A percentile compares a stretch with the other conserved stretches of the same genome.
These are phyloP conservation scores for Beris chalybata DNA, from an alignment of 2,888 invertebrate species.

Conservation along the genomic window DNA sequence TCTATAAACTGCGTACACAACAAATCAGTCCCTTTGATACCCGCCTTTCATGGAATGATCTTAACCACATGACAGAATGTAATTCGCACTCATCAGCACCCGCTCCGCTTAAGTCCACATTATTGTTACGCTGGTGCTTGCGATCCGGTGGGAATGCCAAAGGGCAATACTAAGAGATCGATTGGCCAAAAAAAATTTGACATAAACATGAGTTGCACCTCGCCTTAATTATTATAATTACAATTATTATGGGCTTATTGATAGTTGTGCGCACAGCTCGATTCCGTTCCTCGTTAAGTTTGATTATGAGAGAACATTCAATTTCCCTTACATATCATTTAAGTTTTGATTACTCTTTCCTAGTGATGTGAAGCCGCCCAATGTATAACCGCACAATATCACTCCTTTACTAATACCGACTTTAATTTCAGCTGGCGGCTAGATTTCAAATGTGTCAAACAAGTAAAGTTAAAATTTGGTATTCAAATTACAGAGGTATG, in stretches of 20 bases:
- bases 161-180: constrained; percentile 39
- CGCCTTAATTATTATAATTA: constrained; percentile 51
- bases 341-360: no score
- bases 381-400: no score
- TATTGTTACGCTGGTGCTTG: not conserved
- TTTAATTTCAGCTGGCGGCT: constrained; percentile 7
- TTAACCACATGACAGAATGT: no score
- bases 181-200: constrained; percentile 43
- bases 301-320: constrained; percentile 11
- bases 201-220: constrained; percentile 48
- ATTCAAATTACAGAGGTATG: constrained; percentile 8
- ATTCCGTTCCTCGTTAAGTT: not conserved
- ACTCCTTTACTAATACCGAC: no score
- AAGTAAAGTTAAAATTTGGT: constrained; percentile 4
- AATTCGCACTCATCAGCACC: not conserved
- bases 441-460: constrained; percentile 12
- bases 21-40: no score
- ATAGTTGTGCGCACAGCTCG: not conserved
- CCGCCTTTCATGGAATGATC: no score
- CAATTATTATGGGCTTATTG: constrained; percentile 47
- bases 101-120: not conserved
- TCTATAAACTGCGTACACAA: no score
- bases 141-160: constrained; percentile 6
- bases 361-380: no score
- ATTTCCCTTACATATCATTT: constrained; percentile 4